A percentile compares a stretch with the other conserved stretches of the same genome.
Evolutionary conservation across 1,140 invertebrate species (phyloP).

Genomic region (Cepaea nemoralis): DNA sequence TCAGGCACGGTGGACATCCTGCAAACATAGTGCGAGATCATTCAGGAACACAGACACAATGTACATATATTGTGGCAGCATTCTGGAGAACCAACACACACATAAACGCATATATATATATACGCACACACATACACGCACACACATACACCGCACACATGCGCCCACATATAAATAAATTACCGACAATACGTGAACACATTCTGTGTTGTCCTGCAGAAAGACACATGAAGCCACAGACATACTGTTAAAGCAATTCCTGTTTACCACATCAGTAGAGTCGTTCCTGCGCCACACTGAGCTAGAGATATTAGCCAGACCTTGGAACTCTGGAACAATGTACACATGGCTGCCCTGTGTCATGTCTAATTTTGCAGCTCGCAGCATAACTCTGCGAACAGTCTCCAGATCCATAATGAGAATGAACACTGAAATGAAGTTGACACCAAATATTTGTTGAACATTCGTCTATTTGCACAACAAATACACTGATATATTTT

Average conservation of each 20-base stretch:
- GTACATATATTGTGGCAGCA: too few relatives aligned
- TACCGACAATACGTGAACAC: neutral
- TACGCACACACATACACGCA: too few relatives aligned
- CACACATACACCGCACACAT: too few relatives aligned
- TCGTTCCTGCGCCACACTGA: slow-evolving; percentile 28
- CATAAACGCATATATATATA: too few relatives aligned
- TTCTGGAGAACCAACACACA: too few relatives aligned
- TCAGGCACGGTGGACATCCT: too few relatives aligned
- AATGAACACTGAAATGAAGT: slow-evolving; percentile 11
- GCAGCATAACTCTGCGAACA: slow-evolving; percentile 21
- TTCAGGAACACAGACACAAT: too few relatives aligned
- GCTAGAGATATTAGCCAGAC: neutral
- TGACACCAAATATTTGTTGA: too few relatives aligned
- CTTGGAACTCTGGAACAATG: slow-evolving; percentile 34
- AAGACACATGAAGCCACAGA: neutral
- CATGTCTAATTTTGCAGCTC: slow-evolving; percentile 7
- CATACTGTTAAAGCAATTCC: neutral
- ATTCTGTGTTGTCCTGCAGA: neutral
- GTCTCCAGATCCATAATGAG: slow-evolving; percentile 12
- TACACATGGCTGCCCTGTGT: slow-evolving; percentile 13
- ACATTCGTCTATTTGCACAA: too few relatives aligned
- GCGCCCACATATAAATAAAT: too few relatives aligned
- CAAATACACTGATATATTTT: too few relatives aligned
- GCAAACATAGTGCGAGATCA: too few relatives aligned
- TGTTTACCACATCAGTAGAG: slow-evolving; percentile 9